Evolutionary conservation across 2,888 invertebrate species (phyloP), one percentile per base, ranked within the genome.

Genomic region (Acrobasis suavella): DNA sequence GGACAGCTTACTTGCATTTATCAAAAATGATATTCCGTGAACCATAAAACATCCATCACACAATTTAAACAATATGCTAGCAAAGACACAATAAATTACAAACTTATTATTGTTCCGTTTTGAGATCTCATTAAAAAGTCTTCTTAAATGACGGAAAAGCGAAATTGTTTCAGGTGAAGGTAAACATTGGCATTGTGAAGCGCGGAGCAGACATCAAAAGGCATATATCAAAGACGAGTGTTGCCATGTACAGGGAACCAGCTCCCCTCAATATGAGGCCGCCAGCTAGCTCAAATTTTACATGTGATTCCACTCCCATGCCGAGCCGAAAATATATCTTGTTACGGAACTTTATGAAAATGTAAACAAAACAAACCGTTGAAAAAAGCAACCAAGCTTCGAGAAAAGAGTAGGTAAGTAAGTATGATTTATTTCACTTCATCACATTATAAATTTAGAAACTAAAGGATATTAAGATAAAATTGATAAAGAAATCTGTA

Each of bases 121-220:
- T 62, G 72, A 75, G 72, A 80, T 77, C 73, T 76, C 78, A 75
- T 83, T 80, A 79, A 80, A 82, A 81, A 76, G 75, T 77, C 71
- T 72, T 80, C 80, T 83, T 82, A n/a, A n/a, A 83, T 71, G 71
- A 76, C 72, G 75, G 73, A 74, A 78, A 80, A 78, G 79, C 72
- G 71, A 85, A 79, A 79, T 82, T 83, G 83, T 83, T 87, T 81
- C 77, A 81, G 79, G 78, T 78, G 75, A 76, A 80, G 77, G 82
- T 80, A 86, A 86, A 87, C 79, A 85, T 78, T 79, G 77, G 78
- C 78, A 86, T 88, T 89, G 89, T 89, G 81, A 80, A 77, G 77
- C 75, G 76, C 32, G 32, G 32, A 80, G 82, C 80, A 86, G 83
- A 88, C 89, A 88, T 91, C 90, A 90, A 91, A 90, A 89, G 87